These are phyloP conservation scores for Hermodice carunculata DNA, from an alignment of 2,888 invertebrate species.

Conservation along the genomic window DNA sequence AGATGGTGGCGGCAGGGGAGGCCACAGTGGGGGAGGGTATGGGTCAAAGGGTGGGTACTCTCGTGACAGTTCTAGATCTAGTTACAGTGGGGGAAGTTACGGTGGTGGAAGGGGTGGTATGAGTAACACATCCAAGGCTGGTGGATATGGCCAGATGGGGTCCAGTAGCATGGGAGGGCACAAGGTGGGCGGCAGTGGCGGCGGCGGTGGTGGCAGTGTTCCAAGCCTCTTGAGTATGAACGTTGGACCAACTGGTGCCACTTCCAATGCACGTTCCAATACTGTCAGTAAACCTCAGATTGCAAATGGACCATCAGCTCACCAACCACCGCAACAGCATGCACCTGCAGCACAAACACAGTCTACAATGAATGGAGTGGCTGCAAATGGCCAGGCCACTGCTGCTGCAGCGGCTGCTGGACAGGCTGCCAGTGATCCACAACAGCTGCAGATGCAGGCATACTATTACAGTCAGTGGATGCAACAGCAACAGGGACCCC, in stretches of 20 bases:
- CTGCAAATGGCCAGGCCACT: slow-evolving; percentile 11
- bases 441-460: slow-evolving; percentile 30
- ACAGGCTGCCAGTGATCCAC: neutral
- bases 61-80: neutral
- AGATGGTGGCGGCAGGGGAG: slow-evolving; percentile 15
- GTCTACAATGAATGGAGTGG: neutral
- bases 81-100: too few species aligned
- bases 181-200: slow-evolving; percentile 3
- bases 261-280: neutral
- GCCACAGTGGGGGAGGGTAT: slow-evolving; percentile 15
- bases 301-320: neutral
- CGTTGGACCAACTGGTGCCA: slow-evolving; percentile 5
- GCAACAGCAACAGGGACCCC: slow-evolving; percentile 21
- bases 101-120: neutral
- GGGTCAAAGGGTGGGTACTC: neutral
- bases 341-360: neutral
- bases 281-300: neutral
- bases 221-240: slow-evolving; percentile 17
- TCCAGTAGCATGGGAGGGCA: neutral
- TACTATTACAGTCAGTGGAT: slow-evolving; percentile 37
- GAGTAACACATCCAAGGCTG: slow-evolving; percentile 9
- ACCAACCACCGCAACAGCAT: slow-evolving; percentile 1
- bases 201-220: slow-evolving; percentile 11
- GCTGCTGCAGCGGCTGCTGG: neutral
- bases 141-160: too few species aligned